phyloP scores from a whole-genome alignment of 1,140 invertebrate genomes.

The Polypedilum pembai region DNA sequence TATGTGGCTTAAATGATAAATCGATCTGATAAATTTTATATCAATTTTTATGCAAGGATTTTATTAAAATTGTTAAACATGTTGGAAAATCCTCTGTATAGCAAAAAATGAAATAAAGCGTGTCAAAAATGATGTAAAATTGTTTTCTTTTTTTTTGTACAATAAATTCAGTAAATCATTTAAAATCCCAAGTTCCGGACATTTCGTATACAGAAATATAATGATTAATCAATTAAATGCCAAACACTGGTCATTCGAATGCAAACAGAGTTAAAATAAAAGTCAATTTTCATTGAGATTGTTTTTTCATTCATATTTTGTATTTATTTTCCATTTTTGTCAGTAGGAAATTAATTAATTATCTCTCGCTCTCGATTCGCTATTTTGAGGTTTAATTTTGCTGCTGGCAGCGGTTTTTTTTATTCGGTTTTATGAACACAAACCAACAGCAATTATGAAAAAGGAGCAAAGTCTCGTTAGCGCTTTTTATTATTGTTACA shows the following conservation, averaged over 20 bases:
- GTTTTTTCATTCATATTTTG: background rate
- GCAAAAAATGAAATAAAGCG: background rate
- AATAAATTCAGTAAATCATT: no score
- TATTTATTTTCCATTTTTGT: constrained; percentile 20
- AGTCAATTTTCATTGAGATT: constrained; percentile 21
- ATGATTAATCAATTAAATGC: no score
- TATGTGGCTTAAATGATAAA: background rate
- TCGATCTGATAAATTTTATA: constrained; percentile 24
- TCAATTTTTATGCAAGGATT: background rate
- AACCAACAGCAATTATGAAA: background rate
- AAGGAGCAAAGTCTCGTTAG: background rate
- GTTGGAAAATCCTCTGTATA: background rate
- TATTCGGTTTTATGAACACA: background rate
- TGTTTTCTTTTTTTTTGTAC: no score
- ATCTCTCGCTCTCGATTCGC: background rate
- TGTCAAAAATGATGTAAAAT: background rate
- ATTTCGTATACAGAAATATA: no score
- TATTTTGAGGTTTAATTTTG: constrained; percentile 13
- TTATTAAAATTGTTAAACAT: background rate
- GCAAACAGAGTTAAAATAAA: constrained; percentile 10
- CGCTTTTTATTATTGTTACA: background rate
- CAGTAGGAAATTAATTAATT: constrained; percentile 20
- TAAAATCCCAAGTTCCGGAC: no score
- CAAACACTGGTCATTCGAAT: no score
- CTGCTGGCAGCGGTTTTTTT: background rate